phyloP scores from a whole-genome alignment of 2,888 invertebrate genomes.

The Argynnis bischoffii region DNA sequence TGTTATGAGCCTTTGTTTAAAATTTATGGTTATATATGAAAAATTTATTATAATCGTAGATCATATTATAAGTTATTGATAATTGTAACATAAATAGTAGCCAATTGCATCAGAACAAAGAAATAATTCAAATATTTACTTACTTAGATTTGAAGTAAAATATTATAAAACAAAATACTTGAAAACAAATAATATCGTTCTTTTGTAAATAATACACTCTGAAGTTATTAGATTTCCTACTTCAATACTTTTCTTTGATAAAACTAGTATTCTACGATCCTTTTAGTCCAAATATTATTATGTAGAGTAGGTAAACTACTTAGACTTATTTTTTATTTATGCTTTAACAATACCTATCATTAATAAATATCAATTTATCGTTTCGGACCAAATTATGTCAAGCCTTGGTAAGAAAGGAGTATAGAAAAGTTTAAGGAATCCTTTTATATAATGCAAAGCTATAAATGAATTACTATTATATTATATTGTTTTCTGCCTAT shows the following conservation, averaged over 20 bases:
- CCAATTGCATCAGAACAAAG: too few relatives aligned
- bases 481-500: too few relatives aligned
- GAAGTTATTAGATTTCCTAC: conserved; percentile 4
- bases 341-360: conserved; percentile 13
- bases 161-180: too few relatives aligned
- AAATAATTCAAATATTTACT: too few relatives aligned
- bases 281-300: conserved; percentile 16
- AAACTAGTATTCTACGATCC: conserved; percentile 1
- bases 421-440: neutral
- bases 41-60: too few relatives aligned
- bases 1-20: too few relatives aligned
- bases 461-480: too few relatives aligned
- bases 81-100: too few relatives aligned
- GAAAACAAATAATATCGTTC: too few relatives aligned
- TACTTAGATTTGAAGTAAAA: too few relatives aligned
- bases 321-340: conserved; percentile 19
- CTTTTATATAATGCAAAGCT: neutral
- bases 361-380: conserved; percentile 5
- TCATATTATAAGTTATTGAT: too few relatives aligned
- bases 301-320: conserved; percentile 17
- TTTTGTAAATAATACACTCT: neutral
- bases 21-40: too few relatives aligned
- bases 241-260: neutral
- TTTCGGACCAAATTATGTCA: conserved; percentile 4
- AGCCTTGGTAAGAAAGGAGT: neutral